Percentiles rank a stretch among this genome's conserved stretches.
phyloP scores from a whole-genome alignment of 2,113 vertebrate genomes.

The Labeo rohita region DNA sequence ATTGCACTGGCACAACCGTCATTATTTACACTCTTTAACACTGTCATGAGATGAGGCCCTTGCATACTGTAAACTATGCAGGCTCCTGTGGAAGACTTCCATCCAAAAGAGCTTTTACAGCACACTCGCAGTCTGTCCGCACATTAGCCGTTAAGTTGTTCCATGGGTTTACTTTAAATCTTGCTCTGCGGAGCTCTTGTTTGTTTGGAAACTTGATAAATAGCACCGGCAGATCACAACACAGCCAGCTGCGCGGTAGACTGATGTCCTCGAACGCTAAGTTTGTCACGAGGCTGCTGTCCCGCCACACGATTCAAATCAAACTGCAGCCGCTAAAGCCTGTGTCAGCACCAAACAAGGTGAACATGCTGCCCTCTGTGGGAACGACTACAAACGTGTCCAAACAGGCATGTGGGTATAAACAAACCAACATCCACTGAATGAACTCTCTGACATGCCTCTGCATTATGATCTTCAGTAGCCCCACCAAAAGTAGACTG shows the following conservation, averaged over 20 bases:
- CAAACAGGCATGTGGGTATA: constrained; percentile 62
- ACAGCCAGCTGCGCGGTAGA: neutral
- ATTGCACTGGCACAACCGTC: neutral
- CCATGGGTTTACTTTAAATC: constrained; percentile 3
- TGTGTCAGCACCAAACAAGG: constrained; percentile 39
- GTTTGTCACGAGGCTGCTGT: neutral
- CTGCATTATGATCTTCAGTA: constrained; percentile 17
- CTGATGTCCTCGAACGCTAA: neutral
- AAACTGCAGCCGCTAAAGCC: constrained; percentile 34
- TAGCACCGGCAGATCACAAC: constrained; percentile 4
- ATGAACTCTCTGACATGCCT: constrained; percentile 12
- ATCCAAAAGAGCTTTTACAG: constrained; percentile 1
- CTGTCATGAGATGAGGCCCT: constrained; percentile 15
- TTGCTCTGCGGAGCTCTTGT: neutral
- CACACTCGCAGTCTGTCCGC: neutral
- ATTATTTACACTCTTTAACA: neutral
- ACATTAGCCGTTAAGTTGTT: neutral
- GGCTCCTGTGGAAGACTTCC: neutral
- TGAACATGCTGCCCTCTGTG: constrained; percentile 47
- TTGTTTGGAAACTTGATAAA: constrained; percentile 30
- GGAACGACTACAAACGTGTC: constrained; percentile 64
- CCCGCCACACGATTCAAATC: constrained; percentile 9
- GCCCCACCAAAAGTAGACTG: constrained; percentile 27
- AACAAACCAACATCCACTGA: constrained; percentile 47
- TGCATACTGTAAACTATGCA: constrained; percentile 10